These are phyloP conservation scores for Ophiothrix spiculata DNA, from an alignment of 35 echinoderm and acorn worm genomes.

Conservation along the genomic window DNA sequence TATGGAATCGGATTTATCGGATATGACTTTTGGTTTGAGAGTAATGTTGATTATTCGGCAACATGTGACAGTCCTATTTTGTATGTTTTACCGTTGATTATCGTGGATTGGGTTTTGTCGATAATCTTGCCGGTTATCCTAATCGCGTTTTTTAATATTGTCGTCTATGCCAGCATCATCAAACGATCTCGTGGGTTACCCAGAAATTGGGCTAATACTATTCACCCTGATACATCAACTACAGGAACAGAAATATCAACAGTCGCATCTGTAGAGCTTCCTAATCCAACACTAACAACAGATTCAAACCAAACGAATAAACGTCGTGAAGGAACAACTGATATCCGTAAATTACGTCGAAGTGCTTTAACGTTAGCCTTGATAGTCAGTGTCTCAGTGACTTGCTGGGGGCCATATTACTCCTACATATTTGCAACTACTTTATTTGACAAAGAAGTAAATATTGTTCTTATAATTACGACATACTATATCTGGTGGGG, in stretches of 20 bases:
- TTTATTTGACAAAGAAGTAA: not conserved
- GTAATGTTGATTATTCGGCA: not conserved
- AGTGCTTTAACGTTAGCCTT: not conserved
- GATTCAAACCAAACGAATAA: not conserved
- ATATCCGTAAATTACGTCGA: not conserved
- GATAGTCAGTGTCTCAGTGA: not conserved
- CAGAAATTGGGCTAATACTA: not conserved
- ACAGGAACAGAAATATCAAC: not conserved
- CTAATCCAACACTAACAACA: not conserved
- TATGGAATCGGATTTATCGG: not conserved
- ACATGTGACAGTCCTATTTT: not conserved
- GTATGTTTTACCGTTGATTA: not conserved
- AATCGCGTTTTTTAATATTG: not conserved
- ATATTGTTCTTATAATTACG: not conserved
- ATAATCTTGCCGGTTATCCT: not conserved
- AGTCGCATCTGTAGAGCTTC: not conserved
- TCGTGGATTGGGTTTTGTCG: not conserved
- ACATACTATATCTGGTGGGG: slow-evolving; percentile 3
- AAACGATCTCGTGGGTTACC: not conserved
- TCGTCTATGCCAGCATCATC: not conserved
- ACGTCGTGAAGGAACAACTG: not conserved
- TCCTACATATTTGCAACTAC: not conserved
- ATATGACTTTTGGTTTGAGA: not conserved
- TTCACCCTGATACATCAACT: too few species aligned
- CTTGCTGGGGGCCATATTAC: not conserved